phyloP scores from a whole-genome alignment of 1,140 invertebrate genomes.

The Steinernema feltiae region DNA sequence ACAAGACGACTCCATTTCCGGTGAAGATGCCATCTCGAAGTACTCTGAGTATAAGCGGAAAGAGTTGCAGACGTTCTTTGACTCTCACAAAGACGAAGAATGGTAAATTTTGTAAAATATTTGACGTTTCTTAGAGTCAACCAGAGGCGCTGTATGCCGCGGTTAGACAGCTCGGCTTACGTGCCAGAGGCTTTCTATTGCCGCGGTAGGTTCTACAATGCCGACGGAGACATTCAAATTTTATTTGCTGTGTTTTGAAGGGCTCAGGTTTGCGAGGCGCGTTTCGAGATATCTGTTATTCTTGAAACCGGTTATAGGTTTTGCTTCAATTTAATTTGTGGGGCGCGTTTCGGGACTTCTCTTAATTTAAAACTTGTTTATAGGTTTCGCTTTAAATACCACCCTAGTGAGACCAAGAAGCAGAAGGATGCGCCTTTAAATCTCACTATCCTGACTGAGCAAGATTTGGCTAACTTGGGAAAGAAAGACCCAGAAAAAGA shows the following conservation, averaged over 20 bases:
- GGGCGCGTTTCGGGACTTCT: too few relatives aligned
- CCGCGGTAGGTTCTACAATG: conserved; percentile 23
- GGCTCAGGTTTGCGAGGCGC: too few relatives aligned
- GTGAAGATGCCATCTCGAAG: conserved; percentile 89
- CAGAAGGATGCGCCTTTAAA: conserved; percentile 78
- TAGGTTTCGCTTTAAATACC: conserved; percentile 98
- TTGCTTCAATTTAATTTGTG: too few relatives aligned
- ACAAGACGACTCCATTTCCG: conserved; percentile 92
- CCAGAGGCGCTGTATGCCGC: conserved; percentile 63
- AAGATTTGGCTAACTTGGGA: conserved; percentile 78
- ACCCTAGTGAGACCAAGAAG: conserved; percentile 88
- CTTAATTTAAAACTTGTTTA: too few relatives aligned
- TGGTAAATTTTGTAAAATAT: conserved; percentile 70
- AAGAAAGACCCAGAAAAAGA: conserved; percentile 78
- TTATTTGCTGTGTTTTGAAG: too few relatives aligned
- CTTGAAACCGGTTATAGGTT: too few relatives aligned
- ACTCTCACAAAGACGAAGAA: conserved; percentile 97
- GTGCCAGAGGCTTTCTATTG: conserved; percentile 33
- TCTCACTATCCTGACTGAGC: conserved; percentile 67
- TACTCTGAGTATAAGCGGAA: conserved; percentile 98
- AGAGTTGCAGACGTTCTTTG: conserved; percentile 96
- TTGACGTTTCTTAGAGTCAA: background rate
- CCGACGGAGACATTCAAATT: too few relatives aligned
- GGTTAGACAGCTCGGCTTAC: conserved; percentile 23
- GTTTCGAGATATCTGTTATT: too few relatives aligned